Percentiles rank a stretch among this genome's conserved stretches.
Evolutionary conservation across 2,113 vertebrate genomes (phyloP).

Genomic region (Excalfactoria chinensis): DNA sequence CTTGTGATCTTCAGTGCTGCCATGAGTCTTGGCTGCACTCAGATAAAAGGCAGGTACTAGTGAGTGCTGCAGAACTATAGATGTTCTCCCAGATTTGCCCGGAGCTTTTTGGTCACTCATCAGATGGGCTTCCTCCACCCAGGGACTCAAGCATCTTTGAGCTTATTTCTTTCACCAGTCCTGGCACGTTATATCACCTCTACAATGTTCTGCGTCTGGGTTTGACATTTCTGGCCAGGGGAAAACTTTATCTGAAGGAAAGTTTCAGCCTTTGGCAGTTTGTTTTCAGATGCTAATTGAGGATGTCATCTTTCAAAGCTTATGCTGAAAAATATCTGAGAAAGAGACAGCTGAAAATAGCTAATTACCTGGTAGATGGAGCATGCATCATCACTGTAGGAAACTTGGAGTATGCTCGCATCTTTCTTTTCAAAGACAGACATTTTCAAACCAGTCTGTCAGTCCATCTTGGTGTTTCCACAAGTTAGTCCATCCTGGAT

Average conservation of each 20-base stretch:
- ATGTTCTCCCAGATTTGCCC: not conserved
- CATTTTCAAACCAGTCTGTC: not conserved
- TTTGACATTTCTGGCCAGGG: not conserved
- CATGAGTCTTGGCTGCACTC: not conserved
- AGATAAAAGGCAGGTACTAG: not conserved
- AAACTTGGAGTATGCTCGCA: not conserved
- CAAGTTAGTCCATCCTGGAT: not conserved
- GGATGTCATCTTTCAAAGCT: not conserved
- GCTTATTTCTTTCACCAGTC: not conserved
- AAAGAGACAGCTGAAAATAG: not conserved
- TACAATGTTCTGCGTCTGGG: rapidly evolving
- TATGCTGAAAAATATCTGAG: not conserved
- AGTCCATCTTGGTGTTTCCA: not conserved
- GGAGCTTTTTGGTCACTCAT: not conserved
- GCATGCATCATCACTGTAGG: not conserved
- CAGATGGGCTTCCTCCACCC: not conserved
- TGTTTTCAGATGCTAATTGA: not conserved
- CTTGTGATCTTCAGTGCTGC: not conserved
- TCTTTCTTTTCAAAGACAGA: not conserved
- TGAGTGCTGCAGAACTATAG: not conserved
- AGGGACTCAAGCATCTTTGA: not conserved
- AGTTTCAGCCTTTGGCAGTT: not conserved
- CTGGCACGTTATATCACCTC: not conserved
- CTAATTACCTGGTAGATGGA: not conserved
- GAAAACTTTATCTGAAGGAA: not conserved